These are phyloP conservation scores for Monopis laevigella DNA, from an alignment of 2,888 invertebrate species.

Conservation along the genomic window DNA sequence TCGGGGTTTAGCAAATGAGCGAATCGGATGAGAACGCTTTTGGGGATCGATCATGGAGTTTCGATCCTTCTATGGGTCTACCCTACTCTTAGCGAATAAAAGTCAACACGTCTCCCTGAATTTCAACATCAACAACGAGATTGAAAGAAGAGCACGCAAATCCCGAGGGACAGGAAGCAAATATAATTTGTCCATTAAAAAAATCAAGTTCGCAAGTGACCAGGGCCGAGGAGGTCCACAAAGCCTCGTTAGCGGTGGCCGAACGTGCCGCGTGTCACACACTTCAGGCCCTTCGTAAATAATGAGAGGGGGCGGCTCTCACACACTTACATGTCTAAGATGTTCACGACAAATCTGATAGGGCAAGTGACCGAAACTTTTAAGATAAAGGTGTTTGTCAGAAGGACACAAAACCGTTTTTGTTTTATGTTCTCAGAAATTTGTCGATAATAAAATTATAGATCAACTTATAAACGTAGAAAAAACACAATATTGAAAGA, in stretches of 20 bases:
- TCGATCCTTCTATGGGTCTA: too few species aligned
- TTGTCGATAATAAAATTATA: too few species aligned
- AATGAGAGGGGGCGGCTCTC: slow-evolving; percentile 55
- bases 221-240: slow-evolving; percentile 59
- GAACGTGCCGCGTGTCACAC: slow-evolving; percentile 65
- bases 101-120: too few species aligned
- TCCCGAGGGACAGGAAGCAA: slow-evolving; percentile 42
- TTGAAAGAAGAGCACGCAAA: slow-evolving; percentile 26
- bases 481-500: too few species aligned
- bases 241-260: slow-evolving; percentile 60
- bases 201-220: slow-evolving; percentile 53
- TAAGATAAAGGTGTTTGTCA: too few species aligned
- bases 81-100: too few species aligned
- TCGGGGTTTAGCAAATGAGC: slow-evolving; percentile 66
- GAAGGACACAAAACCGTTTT: too few species aligned
- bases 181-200: slow-evolving; percentile 63
- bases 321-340: slow-evolving; percentile 16
- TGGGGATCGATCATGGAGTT: too few species aligned
- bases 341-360: slow-evolving; percentile 13
- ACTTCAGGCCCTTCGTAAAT: slow-evolving; percentile 66
- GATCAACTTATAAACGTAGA: too few species aligned
- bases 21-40: slow-evolving; percentile 57
- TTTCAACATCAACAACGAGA: too few species aligned
- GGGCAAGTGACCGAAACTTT: too few species aligned
- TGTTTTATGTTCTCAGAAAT: too few species aligned